These are phyloP conservation scores for Stigmatopora nigra DNA, from an alignment of 2,113 vertebrate genomes.

Conservation along the genomic window DNA sequence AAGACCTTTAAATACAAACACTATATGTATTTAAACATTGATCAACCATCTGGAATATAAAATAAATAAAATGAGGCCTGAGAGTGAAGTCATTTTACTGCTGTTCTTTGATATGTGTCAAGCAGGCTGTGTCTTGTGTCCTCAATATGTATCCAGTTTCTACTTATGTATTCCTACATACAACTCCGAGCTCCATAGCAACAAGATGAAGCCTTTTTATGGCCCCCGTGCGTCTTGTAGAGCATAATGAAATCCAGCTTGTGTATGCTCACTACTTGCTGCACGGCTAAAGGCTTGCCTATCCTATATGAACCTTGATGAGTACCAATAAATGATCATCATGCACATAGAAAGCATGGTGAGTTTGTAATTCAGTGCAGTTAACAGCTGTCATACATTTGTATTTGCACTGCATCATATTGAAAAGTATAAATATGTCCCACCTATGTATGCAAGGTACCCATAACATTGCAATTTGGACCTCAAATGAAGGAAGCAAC, in stretches of 20 bases:
- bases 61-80: constrained; percentile 18
- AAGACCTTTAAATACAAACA: constrained; percentile 22
- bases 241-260: constrained; percentile 54
- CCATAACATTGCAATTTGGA: background rate
- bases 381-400: constrained; percentile 8
- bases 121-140: constrained; percentile 38
- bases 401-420: background rate
- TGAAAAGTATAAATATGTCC: background rate
- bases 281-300: constrained; percentile 3
- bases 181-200: constrained; percentile 60
- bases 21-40: constrained; percentile 16
- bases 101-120: constrained; percentile 27
- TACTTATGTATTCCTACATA: constrained; percentile 49
- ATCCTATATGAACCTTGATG: constrained; percentile 12
- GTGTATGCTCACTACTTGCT: constrained; percentile 28
- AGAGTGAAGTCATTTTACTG: constrained; percentile 23
- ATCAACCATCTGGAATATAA: constrained; percentile 38
- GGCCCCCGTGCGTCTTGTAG: constrained; percentile 39
- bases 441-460: background rate
- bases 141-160: constrained; percentile 51
- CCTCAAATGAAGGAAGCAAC: background rate
- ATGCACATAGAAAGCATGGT: constrained; percentile 11
- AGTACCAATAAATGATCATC: constrained; percentile 30
- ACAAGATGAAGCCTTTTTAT: constrained; percentile 56
- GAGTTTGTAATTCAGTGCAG: constrained; percentile 13